These are phyloP conservation scores for Nymphalis urticae DNA, from an alignment of 2,888 invertebrate species.

Conservation along the genomic window DNA sequence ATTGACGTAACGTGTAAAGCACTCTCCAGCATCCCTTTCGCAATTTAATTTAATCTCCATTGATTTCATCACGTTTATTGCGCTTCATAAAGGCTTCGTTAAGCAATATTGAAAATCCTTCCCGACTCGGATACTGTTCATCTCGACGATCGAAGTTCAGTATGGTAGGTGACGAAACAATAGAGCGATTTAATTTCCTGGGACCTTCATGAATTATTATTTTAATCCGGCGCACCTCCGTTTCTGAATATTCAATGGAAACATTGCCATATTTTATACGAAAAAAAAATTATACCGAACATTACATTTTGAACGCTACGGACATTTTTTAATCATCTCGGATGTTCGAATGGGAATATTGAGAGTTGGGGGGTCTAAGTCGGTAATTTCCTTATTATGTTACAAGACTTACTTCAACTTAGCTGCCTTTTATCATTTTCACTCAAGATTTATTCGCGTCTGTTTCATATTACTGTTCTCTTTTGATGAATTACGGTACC, in stretches of 20 bases:
- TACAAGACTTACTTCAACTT: background rate
- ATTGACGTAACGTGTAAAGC: constrained; percentile 24
- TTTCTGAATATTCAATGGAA: constrained; percentile 68
- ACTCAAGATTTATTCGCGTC: background rate
- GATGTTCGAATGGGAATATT: background rate
- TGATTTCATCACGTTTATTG: constrained; percentile 27
- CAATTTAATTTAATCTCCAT: constrained; percentile 30
- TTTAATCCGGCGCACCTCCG: constrained; percentile 63
- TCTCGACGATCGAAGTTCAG: constrained; percentile 13
- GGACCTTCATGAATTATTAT: constrained; percentile 67
- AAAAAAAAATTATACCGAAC: background rate
- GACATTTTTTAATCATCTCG: constrained; percentile 3
- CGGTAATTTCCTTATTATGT: constrained; percentile 4
- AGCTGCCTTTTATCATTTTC: background rate
- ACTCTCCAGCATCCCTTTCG: constrained; percentile 18
- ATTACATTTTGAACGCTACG: background rate
- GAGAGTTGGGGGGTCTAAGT: background rate
- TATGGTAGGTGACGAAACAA: constrained; percentile 59
- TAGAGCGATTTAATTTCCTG: constrained; percentile 74
- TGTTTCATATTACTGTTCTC: too few species aligned
- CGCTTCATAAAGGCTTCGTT: constrained; percentile 32
- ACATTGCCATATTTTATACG: constrained; percentile 60
- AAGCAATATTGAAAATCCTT: constrained; percentile 35
- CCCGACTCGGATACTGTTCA: constrained; percentile 17
- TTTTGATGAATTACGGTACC: background rate